These are phyloP conservation scores for Noturus placidus DNA, from an alignment of 2,113 vertebrate genomes.

Conservation along the genomic window DNA sequence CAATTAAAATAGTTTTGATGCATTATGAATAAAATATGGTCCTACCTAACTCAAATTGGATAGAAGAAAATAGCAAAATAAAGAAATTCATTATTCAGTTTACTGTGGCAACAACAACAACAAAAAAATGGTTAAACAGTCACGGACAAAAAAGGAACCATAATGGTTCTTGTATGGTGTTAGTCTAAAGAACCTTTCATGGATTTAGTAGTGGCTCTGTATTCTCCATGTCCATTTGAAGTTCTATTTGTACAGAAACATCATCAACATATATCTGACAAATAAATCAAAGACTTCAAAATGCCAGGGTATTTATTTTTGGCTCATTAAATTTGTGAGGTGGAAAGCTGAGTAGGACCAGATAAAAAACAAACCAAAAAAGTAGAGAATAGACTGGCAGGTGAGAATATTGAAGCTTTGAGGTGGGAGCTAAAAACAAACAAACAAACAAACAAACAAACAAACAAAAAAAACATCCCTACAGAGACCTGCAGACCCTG, in stretches of 20 bases:
- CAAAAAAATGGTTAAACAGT: background rate
- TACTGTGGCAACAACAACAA: background rate
- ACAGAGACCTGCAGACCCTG: no score
- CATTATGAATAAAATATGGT: background rate
- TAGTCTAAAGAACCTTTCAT: background rate
- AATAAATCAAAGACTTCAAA: background rate
- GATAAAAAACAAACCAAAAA: background rate
- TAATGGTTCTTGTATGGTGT: background rate
- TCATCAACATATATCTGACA: background rate
- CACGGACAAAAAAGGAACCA: background rate
- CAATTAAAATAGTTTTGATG: background rate
- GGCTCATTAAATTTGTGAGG: background rate
- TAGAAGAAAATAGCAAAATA: background rate
- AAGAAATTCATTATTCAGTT: background rate
- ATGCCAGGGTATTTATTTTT: background rate
- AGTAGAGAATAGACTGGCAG: background rate
- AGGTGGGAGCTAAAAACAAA: background rate
- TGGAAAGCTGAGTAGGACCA: background rate
- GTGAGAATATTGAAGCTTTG: background rate
- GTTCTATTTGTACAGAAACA: background rate
- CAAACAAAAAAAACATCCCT: background rate
- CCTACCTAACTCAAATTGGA: background rate
- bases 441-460: no score
- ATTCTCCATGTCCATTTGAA: background rate
- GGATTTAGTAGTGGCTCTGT: background rate